Evolutionary conservation across 2,888 invertebrate species (phyloP).

Genomic region (Penaeus monodon): DNA sequence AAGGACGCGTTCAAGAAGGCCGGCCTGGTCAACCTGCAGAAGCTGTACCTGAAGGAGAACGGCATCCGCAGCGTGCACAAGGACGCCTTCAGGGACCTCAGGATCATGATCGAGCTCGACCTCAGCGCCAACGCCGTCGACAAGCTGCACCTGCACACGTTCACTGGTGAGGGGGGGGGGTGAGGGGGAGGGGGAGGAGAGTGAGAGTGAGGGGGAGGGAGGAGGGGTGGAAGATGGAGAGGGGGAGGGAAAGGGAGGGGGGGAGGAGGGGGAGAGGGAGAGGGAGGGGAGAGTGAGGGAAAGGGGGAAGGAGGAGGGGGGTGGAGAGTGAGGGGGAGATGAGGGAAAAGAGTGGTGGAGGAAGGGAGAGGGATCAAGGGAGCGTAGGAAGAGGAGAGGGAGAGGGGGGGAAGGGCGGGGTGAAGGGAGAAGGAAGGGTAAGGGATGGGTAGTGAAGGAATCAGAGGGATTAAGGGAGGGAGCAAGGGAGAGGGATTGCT

Average conservation of each 20-base stretch:
- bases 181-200: constrained; percentile 69
- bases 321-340: too few relatives aligned
- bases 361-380: too few relatives aligned
- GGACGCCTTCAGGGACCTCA: constrained; percentile 88
- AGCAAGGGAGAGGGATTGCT: too few relatives aligned
- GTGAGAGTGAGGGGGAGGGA: constrained; percentile 69
- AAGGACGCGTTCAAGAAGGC: constrained; percentile 81
- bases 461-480: too few relatives aligned
- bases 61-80: constrained; percentile 82
- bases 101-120: constrained; percentile 88
- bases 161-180: constrained; percentile 83
- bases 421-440: too few relatives aligned
- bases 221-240: constrained; percentile 87
- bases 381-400: too few relatives aligned
- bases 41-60: constrained; percentile 83
- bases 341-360: too few relatives aligned
- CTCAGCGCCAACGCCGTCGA: constrained; percentile 81
- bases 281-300: too few relatives aligned
- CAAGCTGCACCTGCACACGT: constrained; percentile 82
- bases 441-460: too few relatives aligned
- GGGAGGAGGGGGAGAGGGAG: constrained; percentile 68
- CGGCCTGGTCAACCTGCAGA: constrained; percentile 86
- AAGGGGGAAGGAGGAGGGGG: too few relatives aligned
- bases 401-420: too few relatives aligned
- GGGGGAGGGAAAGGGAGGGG: constrained; percentile 78